Base-by-base conservation (phyloP, 1,140 invertebrate genomes). In the Propsilocerus akamusi region DNA sequence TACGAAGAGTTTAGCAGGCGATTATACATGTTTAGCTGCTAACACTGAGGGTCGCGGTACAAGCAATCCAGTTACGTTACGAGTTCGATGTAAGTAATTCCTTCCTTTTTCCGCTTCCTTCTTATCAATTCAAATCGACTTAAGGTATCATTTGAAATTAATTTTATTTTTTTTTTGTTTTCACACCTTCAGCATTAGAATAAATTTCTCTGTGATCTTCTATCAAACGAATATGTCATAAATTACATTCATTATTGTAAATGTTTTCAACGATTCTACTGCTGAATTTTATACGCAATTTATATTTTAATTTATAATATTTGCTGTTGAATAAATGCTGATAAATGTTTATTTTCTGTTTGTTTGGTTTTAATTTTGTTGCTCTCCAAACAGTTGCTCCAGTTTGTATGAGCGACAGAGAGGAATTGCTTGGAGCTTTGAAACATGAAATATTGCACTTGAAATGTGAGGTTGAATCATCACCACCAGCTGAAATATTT, bases 371-470 rank as follows among this genome's bases (percentile, higher is more conserved):
- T 37, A 12, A 37, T 7, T 34, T 17, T 37, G 11, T 6, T 7
- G 12, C 26, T 23, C 5, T 3, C n/a, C 8, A 8, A 41, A 10
- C 34, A 91, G 86, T 81, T 67, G 77, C 81, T 25, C 85, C 85
- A 47, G 76, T 84, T n/a, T 91, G 87, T 64, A 76, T 77, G 51
- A 78, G 77, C 56, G 74, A 77, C 46, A 74, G 74, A 53, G 84
- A 85, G 59, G 80, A 83, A 61, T 71, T 87, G 5, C 78, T 83
- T 50, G 86, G 87, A 2, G 86, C 86, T 5, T 68, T 89, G 49
- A 86, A 86, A 59, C 81, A 87, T 59, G 88, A 91, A 65, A 86
- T 82, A 11, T 79, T 89, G 11, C 73, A 77, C 32, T 66, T 93
- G 51, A 75, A 78, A 54, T 93, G 88, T 62, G 78, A 84, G 55